Percentiles rank a stretch among this genome's conserved stretches.
phyloP scores from a whole-genome alignment of 2,888 invertebrate species.

The Lagria hirta region DNA sequence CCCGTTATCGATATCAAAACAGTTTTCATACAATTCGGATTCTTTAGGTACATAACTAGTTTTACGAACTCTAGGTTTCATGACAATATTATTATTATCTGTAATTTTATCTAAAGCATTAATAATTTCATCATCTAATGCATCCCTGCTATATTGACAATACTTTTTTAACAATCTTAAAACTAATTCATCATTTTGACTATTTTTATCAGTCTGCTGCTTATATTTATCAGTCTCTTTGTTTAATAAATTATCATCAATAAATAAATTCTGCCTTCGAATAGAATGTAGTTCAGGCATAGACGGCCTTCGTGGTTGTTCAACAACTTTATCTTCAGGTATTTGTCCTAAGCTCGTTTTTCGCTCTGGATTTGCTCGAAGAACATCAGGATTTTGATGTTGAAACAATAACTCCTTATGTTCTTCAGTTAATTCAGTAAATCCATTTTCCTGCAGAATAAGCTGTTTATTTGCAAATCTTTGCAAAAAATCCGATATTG shows the following conservation, averaged over 20 bases:
- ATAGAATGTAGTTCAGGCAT: constrained; percentile 46
- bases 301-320: constrained; percentile 43
- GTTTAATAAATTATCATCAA: constrained; percentile 48
- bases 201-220: constrained; percentile 30
- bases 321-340: constrained; percentile 44
- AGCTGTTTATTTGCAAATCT: constrained; percentile 66
- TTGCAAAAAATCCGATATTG: constrained; percentile 65
- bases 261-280: constrained; percentile 49
- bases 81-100: constrained; percentile 29
- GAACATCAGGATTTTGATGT: constrained; percentile 27
- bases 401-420: constrained; percentile 48
- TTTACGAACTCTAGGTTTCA: constrained; percentile 40
- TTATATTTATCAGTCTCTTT: constrained; percentile 44
- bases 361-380: constrained; percentile 34
- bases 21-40: constrained; percentile 52
- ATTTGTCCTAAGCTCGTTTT: constrained; percentile 46
- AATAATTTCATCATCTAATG: constrained; percentile 50
- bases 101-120: constrained; percentile 47
- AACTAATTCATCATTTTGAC: constrained; percentile 52
- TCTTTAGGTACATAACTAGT: constrained; percentile 48
- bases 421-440: constrained; percentile 51
- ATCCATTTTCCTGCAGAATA: constrained; percentile 58
- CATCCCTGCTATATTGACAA: constrained; percentile 52
- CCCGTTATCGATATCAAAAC: constrained; percentile 46
- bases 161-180: constrained; percentile 52